Conservation (phyloP, 1,140 invertebrate genomes). For the Teleogryllus occipitalis region DNA sequence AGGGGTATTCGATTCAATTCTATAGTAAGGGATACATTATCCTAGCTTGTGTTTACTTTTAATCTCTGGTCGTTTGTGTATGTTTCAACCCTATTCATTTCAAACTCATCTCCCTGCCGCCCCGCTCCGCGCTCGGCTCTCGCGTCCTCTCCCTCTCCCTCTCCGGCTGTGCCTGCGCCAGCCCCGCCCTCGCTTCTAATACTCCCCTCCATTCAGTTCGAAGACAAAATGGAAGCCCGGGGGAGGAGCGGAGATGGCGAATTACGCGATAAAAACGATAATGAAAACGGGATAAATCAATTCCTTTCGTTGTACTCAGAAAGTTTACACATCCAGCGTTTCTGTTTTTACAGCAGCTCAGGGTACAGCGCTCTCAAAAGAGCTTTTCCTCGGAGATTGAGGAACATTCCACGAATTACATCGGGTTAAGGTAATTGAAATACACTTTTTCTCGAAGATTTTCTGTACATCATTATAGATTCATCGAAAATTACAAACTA, state of each 20-base stretch:
- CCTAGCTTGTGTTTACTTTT: constrained; percentile 4
- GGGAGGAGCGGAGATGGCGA: background rate
- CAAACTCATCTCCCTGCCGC: background rate
- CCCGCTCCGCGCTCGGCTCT: no score
- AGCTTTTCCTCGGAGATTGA: background rate
- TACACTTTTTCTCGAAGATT: background rate
- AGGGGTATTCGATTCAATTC: constrained; percentile 4
- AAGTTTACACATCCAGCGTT: background rate
- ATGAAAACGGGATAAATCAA: constrained; percentile 5
- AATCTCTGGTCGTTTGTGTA: constrained; percentile 4
- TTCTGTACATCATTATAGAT: background rate
- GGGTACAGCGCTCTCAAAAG: background rate
- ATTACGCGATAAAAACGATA: background rate
- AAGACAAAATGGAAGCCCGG: background rate
- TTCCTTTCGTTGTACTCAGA: background rate
- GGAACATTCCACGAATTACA: background rate
- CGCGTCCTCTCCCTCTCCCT: background rate
- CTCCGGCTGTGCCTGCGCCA: background rate
- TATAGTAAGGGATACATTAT: constrained; percentile 5
- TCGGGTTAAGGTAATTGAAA: background rate
- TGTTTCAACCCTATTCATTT: constrained; percentile 5
- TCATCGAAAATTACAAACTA: background rate
- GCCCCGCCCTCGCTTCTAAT: background rate
- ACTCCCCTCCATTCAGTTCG: background rate
- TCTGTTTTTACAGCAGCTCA: constrained; percentile 4